Percentiles rank a stretch among this genome's conserved stretches.
Conservation (phyloP, 2,888 invertebrate species). For the Cynaeus angustus region DNA sequence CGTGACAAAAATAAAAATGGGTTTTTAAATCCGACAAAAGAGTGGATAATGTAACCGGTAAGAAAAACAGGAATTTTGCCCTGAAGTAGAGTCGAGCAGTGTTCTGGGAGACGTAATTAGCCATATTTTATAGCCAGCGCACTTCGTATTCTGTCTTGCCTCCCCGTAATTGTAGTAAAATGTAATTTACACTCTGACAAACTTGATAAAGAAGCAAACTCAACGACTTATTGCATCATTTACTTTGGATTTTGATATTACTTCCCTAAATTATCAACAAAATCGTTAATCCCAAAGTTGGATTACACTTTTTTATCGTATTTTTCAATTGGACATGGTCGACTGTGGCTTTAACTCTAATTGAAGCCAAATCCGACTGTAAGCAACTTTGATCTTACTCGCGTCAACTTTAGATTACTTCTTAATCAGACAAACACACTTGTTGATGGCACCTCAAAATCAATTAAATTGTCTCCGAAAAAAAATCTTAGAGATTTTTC, state of each 20-base stretch:
- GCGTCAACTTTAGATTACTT: conserved; percentile 69
- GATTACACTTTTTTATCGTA: neutral
- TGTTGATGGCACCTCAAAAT: conserved; percentile 67
- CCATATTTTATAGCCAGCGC: conserved; percentile 68
- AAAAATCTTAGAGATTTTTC: conserved; percentile 17
- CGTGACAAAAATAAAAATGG: conserved; percentile 50
- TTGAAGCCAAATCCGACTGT: conserved; percentile 67
- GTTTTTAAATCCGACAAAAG: conserved; percentile 16
- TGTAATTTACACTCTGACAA: conserved; percentile 64
- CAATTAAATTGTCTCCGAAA: conserved; percentile 49
- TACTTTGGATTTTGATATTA: conserved; percentile 45
- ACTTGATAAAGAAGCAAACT: conserved; percentile 61
- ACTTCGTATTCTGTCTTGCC: conserved; percentile 60
- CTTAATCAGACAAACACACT: conserved; percentile 64
- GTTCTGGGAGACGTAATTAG: conserved; percentile 69
- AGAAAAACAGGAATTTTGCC: conserved; percentile 30
- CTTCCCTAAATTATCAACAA: conserved; percentile 31
- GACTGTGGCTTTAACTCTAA: conserved; percentile 61
- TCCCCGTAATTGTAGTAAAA: conserved; percentile 62
- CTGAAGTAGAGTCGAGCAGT: conserved; percentile 52
- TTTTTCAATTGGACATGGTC: neutral
- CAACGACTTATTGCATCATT: conserved; percentile 47
- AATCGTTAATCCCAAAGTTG: conserved; percentile 27
- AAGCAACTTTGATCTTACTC: conserved; percentile 68
- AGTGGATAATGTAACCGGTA: conserved; percentile 22